Evolutionary conservation across 2,888 invertebrate species (phyloP), one percentile per base, ranked within the genome.

Genomic region (Cyclophora albipunctata): DNA sequence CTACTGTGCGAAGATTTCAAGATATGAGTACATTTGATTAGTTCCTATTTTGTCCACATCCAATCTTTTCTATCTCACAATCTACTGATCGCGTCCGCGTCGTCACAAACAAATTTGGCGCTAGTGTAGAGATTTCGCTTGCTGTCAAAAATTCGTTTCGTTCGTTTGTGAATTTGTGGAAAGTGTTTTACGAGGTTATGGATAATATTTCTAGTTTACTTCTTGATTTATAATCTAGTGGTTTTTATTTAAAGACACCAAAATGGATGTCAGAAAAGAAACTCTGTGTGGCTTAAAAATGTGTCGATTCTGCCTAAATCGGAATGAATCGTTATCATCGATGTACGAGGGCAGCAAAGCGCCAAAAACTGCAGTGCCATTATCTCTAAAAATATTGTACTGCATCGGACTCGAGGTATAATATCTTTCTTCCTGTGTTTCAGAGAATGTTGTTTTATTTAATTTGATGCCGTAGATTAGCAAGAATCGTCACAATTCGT

Each of bases 371-470:
- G 82, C 90, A 53, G 91, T 92, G 62, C 91, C 93, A 62, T 86
- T 95, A 64, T 90, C 92, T 50, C 78, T 94, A 63, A 94, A 95
- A 87, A 92, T 95, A 67, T 92, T 95, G 91, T 92, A 94, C 48
- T 93, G 93, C 73, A 90, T 93, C 58, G 91, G 93, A 52, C 91
- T 95, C 63, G 95, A 95, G 93, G 95, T 95, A 91, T 34, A 43
- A 43, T 43, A 6, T 43, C 5, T 42, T 2, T 42, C 7, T 20
- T 20, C 20, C 20, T 20, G 20, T 20, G 20, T 20, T 20, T 20
- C 20, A 20, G 20, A 20, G 20, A 20, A 20, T 20, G 20, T 20
- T 20, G 20, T 20, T 20, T 20, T 20, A 20, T 20, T 20, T 20
- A 20, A 20, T 20, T 20, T 20, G 20, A 20, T 20, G 20, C 20